Conservation (phyloP, 1,140 invertebrate species). For the Atopsyche davidsoni region DNA sequence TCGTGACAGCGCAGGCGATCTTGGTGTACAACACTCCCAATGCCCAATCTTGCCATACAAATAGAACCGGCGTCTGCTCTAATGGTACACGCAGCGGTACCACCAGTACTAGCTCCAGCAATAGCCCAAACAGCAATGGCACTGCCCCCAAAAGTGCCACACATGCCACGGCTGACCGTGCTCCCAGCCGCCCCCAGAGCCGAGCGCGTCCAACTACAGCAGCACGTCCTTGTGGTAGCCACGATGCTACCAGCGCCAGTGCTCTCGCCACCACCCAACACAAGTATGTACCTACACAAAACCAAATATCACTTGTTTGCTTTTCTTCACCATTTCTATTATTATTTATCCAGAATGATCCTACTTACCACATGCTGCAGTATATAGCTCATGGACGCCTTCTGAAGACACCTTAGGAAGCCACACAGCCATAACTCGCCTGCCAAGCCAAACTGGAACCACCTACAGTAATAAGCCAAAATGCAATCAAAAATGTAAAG, state of each 20-base stretch:
- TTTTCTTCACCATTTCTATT: not conserved
- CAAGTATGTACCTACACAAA: slow-evolving; percentile 67
- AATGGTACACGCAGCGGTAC: slow-evolving; percentile 89
- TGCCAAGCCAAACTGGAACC: slow-evolving; percentile 84
- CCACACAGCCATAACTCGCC: slow-evolving; percentile 83
- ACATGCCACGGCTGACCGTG: slow-evolving; percentile 66
- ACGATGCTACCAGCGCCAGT: slow-evolving; percentile 71
- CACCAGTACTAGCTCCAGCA: slow-evolving; percentile 84
- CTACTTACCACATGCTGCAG: slow-evolving; percentile 70
- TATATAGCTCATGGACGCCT: slow-evolving; percentile 91
- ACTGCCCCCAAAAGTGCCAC: slow-evolving; percentile 82
- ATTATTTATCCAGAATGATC: not conserved
- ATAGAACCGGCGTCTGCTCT: slow-evolving; percentile 90
- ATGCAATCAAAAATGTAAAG: not conserved
- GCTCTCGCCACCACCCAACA: slow-evolving; percentile 83
- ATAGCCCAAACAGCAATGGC: slow-evolving; percentile 85
- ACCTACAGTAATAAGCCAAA: slow-evolving; percentile 45
- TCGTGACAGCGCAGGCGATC: slow-evolving; percentile 92
- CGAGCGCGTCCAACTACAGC: slow-evolving; percentile 68
- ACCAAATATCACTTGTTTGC: not conserved
- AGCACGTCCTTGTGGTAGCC: slow-evolving; percentile 80
- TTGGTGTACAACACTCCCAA: slow-evolving; percentile 95
- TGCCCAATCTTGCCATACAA: slow-evolving; percentile 96
- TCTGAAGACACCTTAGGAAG: slow-evolving; percentile 54
- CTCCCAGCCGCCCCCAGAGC: slow-evolving; percentile 64